Conservation (phyloP, 2,888 invertebrate genomes). For the Caenorhabditis sinica region DNA sequence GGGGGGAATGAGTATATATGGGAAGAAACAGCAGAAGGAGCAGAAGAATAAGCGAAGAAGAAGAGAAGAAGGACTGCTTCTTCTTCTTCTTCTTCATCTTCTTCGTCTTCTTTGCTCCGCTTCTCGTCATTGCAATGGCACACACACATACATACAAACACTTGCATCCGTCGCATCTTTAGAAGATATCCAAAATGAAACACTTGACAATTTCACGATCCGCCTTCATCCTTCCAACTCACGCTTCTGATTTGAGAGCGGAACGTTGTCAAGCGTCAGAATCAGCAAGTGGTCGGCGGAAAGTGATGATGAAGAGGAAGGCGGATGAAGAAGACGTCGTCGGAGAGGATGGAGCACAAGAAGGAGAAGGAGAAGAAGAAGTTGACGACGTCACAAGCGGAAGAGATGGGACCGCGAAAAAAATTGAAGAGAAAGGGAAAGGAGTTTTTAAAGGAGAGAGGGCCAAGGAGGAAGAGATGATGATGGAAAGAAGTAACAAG, state of each 20-base stretch:
- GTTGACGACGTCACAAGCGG: constrained; percentile 60
- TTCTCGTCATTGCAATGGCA: constrained; percentile 32
- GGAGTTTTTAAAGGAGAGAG: constrained; percentile 1
- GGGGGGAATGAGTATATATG: constrained; percentile 61
- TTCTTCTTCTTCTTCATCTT: constrained; percentile 43
- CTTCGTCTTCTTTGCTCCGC: constrained; percentile 42
- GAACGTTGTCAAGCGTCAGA: constrained; percentile 31
- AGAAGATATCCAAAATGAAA: constrained; percentile 37
- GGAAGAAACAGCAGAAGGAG: constrained; percentile 31
- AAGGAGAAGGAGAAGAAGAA: constrained; percentile 44
- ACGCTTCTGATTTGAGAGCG: neutral
- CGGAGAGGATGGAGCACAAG: constrained; percentile 1
- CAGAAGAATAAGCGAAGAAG: constrained; percentile 34
- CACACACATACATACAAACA: constrained; percentile 34
- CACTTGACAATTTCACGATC: constrained; percentile 30
- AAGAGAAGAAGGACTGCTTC: constrained; percentile 16
- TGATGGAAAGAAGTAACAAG: constrained; percentile 10
- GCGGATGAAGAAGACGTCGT: constrained; percentile 3
- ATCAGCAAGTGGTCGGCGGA: constrained; percentile 22
- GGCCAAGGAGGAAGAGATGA: neutral
- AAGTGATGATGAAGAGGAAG: constrained; percentile 28
- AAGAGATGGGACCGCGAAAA: constrained; percentile 60
- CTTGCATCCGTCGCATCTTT: constrained; percentile 15
- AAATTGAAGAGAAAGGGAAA: constrained; percentile 21
- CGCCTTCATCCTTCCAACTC: constrained; percentile 1